A percentile compares a stretch with the other conserved stretches of the same genome.
phyloP scores from a whole-genome alignment of 2,888 invertebrate genomes.

The Tortrix viridana region DNA sequence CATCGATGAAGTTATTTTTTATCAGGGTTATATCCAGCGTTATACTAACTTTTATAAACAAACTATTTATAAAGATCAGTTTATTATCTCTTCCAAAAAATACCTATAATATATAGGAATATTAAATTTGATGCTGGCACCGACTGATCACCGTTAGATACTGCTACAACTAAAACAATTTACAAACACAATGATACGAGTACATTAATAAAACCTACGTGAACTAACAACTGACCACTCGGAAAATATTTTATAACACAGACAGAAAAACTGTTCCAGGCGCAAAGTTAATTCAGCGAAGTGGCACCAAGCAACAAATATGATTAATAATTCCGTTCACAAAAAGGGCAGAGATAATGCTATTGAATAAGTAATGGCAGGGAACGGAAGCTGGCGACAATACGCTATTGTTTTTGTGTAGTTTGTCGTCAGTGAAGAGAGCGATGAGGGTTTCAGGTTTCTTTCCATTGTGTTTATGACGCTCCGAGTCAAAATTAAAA shows the following conservation, averaged over 20 bases:
- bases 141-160: too few species aligned
- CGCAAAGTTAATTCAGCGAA: constrained; percentile 28
- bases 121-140: too few species aligned
- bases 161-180: too few species aligned
- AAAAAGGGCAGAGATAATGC: constrained; percentile 32
- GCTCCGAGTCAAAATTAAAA: not conserved
- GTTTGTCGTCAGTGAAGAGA: constrained; percentile 1
- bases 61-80: too few species aligned
- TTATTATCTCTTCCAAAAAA: too few species aligned
- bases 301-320: constrained; percentile 34
- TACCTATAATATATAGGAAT: too few species aligned
- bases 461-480: not conserved
- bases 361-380: constrained; percentile 29
- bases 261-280: constrained; percentile 9
- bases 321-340: constrained; percentile 32
- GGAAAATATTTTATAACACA: not conserved
- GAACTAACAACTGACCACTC: not conserved
- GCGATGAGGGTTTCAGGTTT: not conserved
- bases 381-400: constrained; percentile 27
- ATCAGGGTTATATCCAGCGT: too few species aligned
- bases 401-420: constrained; percentile 30
- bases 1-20: too few species aligned
- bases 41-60: too few species aligned
- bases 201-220: not conserved
- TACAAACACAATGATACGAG: too few species aligned